Percentiles rank a stretch among this genome's conserved stretches.
Evolutionary conservation across 2,113 vertebrate species (phyloP).

Genomic region (Hyperoodon ampullatus): DNA sequence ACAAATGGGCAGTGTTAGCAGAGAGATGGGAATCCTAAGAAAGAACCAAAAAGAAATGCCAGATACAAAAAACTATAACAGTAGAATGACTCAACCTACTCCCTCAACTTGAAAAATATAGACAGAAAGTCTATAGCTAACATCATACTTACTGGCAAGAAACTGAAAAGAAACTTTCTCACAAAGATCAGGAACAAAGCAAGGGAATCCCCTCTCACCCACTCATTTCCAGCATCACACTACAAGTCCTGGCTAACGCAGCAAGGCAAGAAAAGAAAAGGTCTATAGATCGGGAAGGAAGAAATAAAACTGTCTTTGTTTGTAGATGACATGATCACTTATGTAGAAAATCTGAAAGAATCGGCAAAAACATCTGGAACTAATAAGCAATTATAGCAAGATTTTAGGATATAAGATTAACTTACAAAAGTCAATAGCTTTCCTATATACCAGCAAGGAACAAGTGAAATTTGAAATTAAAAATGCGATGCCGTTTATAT

Average conservation of each 20-base stretch:
- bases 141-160: neutral
- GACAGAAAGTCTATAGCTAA: neutral
- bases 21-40: neutral
- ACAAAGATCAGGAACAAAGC: neutral
- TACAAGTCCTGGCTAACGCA: neutral
- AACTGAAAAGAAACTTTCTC: neutral
- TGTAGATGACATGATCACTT: neutral
- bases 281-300: neutral
- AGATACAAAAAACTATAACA: neutral
- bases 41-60: neutral
- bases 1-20: neutral
- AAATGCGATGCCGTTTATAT: neutral
- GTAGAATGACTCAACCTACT: neutral
- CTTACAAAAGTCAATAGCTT: neutral
- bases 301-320: neutral
- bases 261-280: neutral
- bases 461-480: neutral
- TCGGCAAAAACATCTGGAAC: neutral
- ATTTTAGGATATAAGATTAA: neutral
- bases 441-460: neutral
- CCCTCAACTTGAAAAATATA: slow-evolving; percentile 7
- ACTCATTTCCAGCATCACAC: neutral
- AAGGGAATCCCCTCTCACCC: neutral
- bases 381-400: neutral
- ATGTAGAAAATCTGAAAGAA: neutral